Evolutionary conservation across 2,797 vertebrate species (phyloP).

Genomic region (Poeciliopsis presidionis): DNA sequence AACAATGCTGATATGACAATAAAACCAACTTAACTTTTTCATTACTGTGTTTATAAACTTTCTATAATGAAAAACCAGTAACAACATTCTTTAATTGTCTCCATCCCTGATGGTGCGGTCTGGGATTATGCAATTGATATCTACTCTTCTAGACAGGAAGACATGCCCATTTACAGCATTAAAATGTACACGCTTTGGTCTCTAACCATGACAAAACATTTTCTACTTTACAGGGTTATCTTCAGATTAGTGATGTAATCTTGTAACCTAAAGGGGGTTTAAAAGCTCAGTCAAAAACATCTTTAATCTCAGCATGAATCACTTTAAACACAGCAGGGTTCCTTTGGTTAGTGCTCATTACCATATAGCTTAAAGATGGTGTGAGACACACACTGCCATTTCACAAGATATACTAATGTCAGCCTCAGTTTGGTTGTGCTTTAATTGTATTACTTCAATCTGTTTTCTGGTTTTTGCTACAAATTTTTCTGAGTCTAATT

Average conservation of each 20-base stretch:
- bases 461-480: not conserved
- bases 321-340: conserved; percentile 6
- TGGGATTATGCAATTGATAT: not conserved
- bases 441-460: not conserved
- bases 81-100: not conserved
- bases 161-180: not conserved
- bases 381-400: not conserved
- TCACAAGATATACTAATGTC: not conserved
- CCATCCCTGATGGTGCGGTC: not conserved
- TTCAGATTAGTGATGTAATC: conserved; percentile 30
- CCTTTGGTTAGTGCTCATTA: conserved; percentile 20
- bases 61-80: not conserved
- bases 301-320: conserved; percentile 37
- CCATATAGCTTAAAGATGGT: not conserved
- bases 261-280: conserved; percentile 11
- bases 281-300: not conserved
- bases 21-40: not conserved
- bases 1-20: not conserved
- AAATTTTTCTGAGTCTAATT: not conserved
- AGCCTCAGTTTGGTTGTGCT: not conserved
- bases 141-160: not conserved
- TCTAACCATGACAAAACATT: conserved; percentile 15
- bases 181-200: not conserved
- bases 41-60: not conserved
- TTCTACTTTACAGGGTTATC: conserved; percentile 9